Evolutionary conservation across 2,113 vertebrate species (phyloP), one percentile per base, ranked within the genome.

Genomic region (Dolichotis patagonum): DNA sequence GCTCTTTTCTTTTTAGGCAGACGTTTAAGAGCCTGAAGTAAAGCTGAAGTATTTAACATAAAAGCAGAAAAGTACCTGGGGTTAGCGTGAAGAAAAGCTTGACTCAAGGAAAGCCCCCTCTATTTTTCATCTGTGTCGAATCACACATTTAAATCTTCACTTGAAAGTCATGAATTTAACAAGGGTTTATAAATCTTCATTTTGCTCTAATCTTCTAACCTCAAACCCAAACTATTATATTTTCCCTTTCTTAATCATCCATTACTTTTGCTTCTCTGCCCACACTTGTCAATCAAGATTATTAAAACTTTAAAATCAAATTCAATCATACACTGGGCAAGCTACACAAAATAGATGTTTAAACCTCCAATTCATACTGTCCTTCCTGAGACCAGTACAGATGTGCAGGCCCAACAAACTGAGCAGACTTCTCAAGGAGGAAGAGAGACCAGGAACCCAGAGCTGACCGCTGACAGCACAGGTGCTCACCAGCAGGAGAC

Each of bases 51-150:
- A 52, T 60, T 95, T 92, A 97, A 98, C 94, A 97, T 96, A 95
- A 98, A 98, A 97, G 96, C 24, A 52, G 96, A 93, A 38, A 92
- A 98, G 92, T 80, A 97, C 97, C 96, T 95, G 54, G 87, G 95
- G 92, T 97, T 98, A n/a, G 95, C 77, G 75, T 82, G 58, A 75
- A 96, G 90, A 89, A 75, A 98, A 90, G 95, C 92, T 91, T 97
- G 93, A 91, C 94, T 58, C 91, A 90, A 96, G 93, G 98, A 98
- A 98, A 97, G 30, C 28, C 96, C 96, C 88, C 97, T 97, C 71
- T 88, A 96, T 85, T 97, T 85, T 97, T 94, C 73, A 94, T 94
- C 96, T 56, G 11, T 94, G 96, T 96, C 96, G 98, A 91, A 19
- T 71, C 85, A 95, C 81, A 98, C 93, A 97, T 49, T 95, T 97